Evolutionary conservation across 2,888 invertebrate species (phyloP).

Genomic region (Tolmerus cingulatus): DNA sequence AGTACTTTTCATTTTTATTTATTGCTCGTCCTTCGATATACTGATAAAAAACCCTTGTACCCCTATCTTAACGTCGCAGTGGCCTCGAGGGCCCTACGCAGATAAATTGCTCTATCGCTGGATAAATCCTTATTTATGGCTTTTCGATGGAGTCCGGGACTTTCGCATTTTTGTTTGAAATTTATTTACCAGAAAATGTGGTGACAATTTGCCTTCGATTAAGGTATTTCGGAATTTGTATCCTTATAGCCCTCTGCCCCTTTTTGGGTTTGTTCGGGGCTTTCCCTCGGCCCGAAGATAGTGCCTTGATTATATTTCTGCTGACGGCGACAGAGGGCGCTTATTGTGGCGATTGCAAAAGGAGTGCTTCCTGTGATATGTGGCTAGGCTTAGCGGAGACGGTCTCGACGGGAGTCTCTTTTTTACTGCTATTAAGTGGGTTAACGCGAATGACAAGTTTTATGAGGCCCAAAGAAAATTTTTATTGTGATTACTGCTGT

Average conservation of each 20-base stretch:
- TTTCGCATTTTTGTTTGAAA: constrained; percentile 34
- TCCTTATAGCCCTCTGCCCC: not conserved
- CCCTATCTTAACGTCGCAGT: not conserved
- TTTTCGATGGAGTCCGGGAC: constrained; percentile 18
- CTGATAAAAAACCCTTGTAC: not conserved
- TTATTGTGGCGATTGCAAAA: not conserved
- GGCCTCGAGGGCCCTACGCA: not conserved
- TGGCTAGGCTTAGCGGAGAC: constrained; percentile 22
- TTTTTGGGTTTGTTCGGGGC: not conserved
- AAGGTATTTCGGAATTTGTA: constrained; percentile 14
- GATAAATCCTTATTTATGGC: constrained; percentile 36
- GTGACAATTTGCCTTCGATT: constrained; percentile 34
- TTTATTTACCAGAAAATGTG: constrained; percentile 42
- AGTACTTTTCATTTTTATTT: not conserved
- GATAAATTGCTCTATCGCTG: constrained; percentile 16
- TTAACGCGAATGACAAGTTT: constrained; percentile 37
- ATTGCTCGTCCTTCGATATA: not conserved
- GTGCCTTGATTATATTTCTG: constrained; percentile 11
- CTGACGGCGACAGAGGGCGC: not conserved
- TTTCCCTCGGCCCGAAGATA: not conserved
- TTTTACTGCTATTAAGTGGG: constrained; percentile 46
- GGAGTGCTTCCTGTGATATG: constrained; percentile 7
- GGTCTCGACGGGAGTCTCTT: constrained; percentile 47
- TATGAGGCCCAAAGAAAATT: constrained; percentile 24
- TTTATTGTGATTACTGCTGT: constrained; percentile 47